Conservation (phyloP, 2,113 vertebrate species). For the Corythornis vintsioides region DNA sequence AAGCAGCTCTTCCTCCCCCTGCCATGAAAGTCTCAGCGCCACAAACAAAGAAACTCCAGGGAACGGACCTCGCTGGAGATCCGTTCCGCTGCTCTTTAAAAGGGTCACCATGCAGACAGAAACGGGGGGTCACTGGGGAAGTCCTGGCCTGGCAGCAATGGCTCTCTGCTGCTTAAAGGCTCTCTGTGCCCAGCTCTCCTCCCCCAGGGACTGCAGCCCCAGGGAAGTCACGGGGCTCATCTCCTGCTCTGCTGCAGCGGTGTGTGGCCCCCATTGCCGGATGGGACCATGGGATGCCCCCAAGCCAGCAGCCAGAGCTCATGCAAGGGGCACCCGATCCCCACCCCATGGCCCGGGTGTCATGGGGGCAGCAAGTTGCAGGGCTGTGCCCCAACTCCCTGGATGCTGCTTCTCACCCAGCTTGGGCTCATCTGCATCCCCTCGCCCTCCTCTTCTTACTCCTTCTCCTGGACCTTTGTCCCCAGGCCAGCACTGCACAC, state of each 20-base stretch:
- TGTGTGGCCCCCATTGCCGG: rapidly evolving
- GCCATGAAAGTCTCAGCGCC: slow-evolving; percentile 32
- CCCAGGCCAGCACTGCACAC: neutral
- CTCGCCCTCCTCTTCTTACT: neutral
- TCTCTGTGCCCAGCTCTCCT: neutral
- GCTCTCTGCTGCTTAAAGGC: neutral
- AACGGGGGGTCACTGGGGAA: slow-evolving; percentile 9
- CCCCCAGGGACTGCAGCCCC: neutral
- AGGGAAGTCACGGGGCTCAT: neutral
- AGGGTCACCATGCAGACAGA: slow-evolving; percentile 23
- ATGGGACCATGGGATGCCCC: rapidly evolving
- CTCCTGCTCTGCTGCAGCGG: neutral
- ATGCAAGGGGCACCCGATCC: rapidly evolving
- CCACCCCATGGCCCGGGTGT: neutral
- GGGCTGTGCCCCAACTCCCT: neutral
- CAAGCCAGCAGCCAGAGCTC: rapidly evolving
- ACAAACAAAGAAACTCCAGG: slow-evolving; percentile 44
- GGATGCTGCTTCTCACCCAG: neutral
- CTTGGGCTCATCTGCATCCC: neutral
- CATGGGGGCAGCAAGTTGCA: neutral
- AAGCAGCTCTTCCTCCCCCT: slow-evolving; percentile 54
- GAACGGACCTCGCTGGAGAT: slow-evolving; percentile 54
- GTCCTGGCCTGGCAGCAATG: slow-evolving; percentile 20
- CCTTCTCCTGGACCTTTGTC: neutral
- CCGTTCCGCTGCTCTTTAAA: slow-evolving; percentile 47